These are phyloP conservation scores for Sebastes vulpes DNA, from an alignment of 2,797 vertebrate genomes.

Conservation along the genomic window DNA sequence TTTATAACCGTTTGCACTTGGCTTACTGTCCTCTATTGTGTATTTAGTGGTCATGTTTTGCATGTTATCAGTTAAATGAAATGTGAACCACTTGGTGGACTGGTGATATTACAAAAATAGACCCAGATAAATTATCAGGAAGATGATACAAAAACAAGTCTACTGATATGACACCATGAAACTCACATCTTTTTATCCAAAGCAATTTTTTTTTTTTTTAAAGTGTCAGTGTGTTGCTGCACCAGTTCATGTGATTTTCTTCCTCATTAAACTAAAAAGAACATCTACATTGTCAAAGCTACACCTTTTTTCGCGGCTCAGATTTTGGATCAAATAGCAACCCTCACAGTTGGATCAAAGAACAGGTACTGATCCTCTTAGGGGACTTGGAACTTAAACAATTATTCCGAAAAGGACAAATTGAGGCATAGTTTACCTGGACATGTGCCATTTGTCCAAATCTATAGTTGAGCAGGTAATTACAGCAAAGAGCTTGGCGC, in stretches of 20 bases:
- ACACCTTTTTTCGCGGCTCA: not conserved
- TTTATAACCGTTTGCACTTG: not conserved
- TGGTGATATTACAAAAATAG: slow-evolving; percentile 1
- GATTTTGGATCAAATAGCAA: not conserved
- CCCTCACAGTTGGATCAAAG: not conserved
- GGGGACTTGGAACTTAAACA: not conserved
- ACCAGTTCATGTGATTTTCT: not conserved
- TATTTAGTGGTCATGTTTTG: not conserved
- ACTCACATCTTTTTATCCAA: not conserved
- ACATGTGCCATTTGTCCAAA: slow-evolving; percentile 7
- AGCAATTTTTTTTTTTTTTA: not conserved
- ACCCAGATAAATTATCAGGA: not conserved
- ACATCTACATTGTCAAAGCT: not conserved
- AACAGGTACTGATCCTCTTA: not conserved
- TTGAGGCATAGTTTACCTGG: not conserved
- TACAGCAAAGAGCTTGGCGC: not conserved
- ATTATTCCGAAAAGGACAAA: not conserved
- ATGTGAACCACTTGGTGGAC: not conserved
- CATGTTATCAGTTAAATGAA: not conserved
- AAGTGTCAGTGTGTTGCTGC: not conserved
- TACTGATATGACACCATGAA: not conserved
- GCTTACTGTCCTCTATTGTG: not conserved
- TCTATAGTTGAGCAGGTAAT: slow-evolving; percentile 12
- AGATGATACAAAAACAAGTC: not conserved
- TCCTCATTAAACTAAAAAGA: not conserved